phyloP scores from a whole-genome alignment of 1,140 invertebrate genomes.

The Drosophila rhopaloa region DNA sequence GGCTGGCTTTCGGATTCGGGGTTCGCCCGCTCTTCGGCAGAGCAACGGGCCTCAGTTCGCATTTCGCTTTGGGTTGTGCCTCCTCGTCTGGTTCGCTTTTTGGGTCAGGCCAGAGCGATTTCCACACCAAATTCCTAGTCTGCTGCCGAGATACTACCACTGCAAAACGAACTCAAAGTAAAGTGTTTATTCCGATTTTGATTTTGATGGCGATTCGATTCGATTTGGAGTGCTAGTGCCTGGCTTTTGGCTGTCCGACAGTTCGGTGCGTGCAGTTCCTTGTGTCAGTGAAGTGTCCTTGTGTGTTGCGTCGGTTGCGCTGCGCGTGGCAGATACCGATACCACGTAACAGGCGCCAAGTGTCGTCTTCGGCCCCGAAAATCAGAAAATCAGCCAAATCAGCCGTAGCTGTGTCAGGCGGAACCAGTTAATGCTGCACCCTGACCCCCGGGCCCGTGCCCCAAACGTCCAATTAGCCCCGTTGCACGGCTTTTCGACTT shows the following conservation, averaged over 20 bases:
- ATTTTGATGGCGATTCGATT: not conserved
- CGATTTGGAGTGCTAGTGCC: conserved; percentile 5
- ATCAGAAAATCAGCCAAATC: no score
- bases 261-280: conserved; percentile 25
- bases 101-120: conserved; percentile 70
- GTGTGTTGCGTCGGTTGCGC: conserved; percentile 24
- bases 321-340: conserved; percentile 20
- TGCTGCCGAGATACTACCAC: conserved; percentile 47
- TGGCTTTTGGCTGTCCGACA: conserved; percentile 2
- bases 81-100: conserved; percentile 80
- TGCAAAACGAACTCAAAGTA: conserved; percentile 48
- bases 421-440: conserved; percentile 35
- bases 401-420: conserved; percentile 23
- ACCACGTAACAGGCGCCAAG: conserved; percentile 19
- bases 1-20: conserved; percentile 23
- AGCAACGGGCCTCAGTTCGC: conserved; percentile 72
- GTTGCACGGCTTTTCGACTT: not conserved
- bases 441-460: conserved; percentile 32
- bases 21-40: conserved; percentile 64
- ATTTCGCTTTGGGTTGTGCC: conserved; percentile 84
- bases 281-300: conserved; percentile 6
- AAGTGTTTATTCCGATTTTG: conserved; percentile 37
- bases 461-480: conserved; percentile 44
- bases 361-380: not conserved
- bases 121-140: conserved; percentile 56